phyloP scores from a whole-genome alignment of 2,888 invertebrate genomes.

The Amphipyra berbera region DNA sequence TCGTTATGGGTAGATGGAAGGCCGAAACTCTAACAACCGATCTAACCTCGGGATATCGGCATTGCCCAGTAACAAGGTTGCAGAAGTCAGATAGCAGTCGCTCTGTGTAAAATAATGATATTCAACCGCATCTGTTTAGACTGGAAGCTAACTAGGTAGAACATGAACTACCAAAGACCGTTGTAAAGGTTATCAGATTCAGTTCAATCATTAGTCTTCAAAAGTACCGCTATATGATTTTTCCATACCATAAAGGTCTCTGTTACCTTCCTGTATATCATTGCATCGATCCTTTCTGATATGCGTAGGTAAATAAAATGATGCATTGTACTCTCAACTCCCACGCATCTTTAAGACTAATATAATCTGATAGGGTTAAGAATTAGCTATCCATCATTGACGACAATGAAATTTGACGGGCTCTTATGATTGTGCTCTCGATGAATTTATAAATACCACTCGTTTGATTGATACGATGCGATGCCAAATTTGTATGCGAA shows the following conservation, averaged over 20 bases:
- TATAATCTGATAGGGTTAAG: constrained; percentile 81
- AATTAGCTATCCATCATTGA: constrained; percentile 87
- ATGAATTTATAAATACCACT: constrained; percentile 76
- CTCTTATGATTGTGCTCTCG: constrained; percentile 78
- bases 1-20: too few species aligned
- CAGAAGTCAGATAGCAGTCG: too few species aligned
- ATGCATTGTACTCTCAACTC: constrained; percentile 84
- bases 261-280: constrained; percentile 54
- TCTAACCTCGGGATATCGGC: too few species aligned
- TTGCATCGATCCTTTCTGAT: constrained; percentile 61
- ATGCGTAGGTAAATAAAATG: constrained; percentile 72
- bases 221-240: constrained; percentile 43
- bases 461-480: constrained; percentile 59
- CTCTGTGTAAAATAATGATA: too few species aligned
- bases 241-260: constrained; percentile 62
- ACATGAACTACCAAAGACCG: neutral
- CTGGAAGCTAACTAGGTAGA: too few species aligned
- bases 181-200: neutral
- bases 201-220: constrained; percentile 16
- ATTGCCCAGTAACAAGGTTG: too few species aligned
- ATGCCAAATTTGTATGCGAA: constrained; percentile 59
- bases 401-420: constrained; percentile 87
- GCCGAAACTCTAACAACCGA: too few species aligned
- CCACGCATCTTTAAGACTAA: constrained; percentile 85
- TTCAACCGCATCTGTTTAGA: too few species aligned